These are phyloP conservation scores for Mixornis gularis DNA, from an alignment of 2,113 vertebrate species.

Conservation along the genomic window DNA sequence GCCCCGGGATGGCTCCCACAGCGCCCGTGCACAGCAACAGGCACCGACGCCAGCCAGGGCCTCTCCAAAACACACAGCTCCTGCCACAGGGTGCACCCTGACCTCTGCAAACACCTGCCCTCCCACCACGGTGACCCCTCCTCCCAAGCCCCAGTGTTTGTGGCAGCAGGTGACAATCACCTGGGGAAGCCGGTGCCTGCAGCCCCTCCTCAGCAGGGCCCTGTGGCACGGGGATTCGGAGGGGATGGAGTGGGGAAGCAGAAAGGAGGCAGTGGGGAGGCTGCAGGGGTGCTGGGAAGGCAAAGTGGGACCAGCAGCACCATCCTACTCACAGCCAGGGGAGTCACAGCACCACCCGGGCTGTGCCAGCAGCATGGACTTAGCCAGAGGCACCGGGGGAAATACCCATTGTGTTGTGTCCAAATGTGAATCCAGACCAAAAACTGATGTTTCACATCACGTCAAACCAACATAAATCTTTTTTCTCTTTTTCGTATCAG, in stretches of 20 bases:
- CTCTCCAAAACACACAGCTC: background rate
- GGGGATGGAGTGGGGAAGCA: background rate
- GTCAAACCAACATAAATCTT: background rate
- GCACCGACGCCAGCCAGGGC: accelerated
- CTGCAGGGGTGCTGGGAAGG: background rate
- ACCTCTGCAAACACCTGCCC: background rate
- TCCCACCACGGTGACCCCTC: background rate
- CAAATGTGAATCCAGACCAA: background rate
- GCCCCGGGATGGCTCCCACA: background rate
- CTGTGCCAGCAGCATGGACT: accelerated
- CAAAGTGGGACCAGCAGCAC: background rate
- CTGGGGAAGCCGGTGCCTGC: accelerated
- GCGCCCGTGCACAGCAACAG: background rate
- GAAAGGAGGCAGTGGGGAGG: background rate
- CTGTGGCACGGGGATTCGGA: accelerated
- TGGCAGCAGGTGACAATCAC: background rate
- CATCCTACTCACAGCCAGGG: background rate
- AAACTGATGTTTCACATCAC: background rate
- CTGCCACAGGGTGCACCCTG: background rate
- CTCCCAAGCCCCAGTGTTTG: background rate
- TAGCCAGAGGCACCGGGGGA: background rate
- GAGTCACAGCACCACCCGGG: background rate
- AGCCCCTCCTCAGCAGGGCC: background rate
- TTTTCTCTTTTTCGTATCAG: background rate
- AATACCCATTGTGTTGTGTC: accelerated